Conservation (phyloP, 2,888 invertebrate genomes). For the Acleris literana region DNA sequence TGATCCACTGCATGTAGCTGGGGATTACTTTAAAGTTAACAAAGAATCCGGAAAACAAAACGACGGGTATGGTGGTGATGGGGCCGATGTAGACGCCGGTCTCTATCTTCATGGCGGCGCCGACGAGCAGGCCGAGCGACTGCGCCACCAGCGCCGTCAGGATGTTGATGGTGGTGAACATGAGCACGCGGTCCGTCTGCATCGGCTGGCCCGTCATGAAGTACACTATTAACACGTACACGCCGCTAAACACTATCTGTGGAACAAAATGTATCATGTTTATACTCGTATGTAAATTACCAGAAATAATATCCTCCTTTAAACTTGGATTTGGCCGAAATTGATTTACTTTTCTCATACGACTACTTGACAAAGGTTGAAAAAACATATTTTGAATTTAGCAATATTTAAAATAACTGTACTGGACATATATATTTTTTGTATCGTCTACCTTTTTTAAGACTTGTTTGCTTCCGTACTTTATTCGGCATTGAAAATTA, state of each 20-base stretch:
- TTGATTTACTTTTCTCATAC: no score
- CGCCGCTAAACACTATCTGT: conserved; percentile 92
- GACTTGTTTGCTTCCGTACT: no score
- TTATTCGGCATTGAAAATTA: no score
- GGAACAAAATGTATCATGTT: conserved; percentile 46
- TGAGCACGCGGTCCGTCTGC: conserved; percentile 91
- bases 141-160: conserved; percentile 96
- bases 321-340: no score
- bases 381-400: no score
- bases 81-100: conserved; percentile 92
- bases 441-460: no score
- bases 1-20: conserved; percentile 93
- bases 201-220: conserved; percentile 98
- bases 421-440: no score
- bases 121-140: conserved; percentile 95
- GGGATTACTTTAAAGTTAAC: conserved; percentile 96
- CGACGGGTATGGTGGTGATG: conserved; percentile 94
- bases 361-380: no score
- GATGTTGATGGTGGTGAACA: conserved; percentile 89
- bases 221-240: conserved; percentile 95
- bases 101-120: conserved; percentile 95
- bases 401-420: no score
- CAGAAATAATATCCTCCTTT: no score
- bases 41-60: conserved; percentile 97
- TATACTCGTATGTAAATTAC: no score